phyloP scores from a whole-genome alignment of 2,888 invertebrate species.

The Xanthia togata region DNA sequence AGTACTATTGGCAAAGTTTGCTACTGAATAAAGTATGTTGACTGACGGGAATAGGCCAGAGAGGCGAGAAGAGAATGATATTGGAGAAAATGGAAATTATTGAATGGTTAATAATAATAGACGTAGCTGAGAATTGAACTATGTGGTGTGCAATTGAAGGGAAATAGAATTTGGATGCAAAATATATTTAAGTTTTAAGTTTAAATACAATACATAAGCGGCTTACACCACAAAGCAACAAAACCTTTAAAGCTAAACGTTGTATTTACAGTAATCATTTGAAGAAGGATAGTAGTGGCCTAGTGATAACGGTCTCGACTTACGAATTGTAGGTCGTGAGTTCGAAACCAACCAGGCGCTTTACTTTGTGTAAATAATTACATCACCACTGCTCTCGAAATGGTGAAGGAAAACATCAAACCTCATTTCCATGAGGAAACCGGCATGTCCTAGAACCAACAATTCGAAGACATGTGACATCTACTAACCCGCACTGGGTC shows the following conservation, averaged over 20 bases:
- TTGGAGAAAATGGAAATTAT: slow-evolving; percentile 10
- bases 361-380: no score
- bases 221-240: not conserved
- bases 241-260: not conserved
- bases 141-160: not conserved
- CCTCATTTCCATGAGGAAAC: no score
- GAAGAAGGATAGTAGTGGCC: not conserved
- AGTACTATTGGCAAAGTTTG: slow-evolving; percentile 59
- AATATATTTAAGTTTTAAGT: not conserved
- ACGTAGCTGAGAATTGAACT: not conserved
- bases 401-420: no score
- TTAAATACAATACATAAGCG: not conserved
- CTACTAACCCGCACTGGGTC: no score
- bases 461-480: no score
- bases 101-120: not conserved
- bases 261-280: not conserved
- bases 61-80: slow-evolving; percentile 4
- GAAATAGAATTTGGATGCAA: not conserved
- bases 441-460: no score
- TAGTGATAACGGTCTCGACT: no score
- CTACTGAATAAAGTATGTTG: slow-evolving; percentile 45
- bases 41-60: slow-evolving; percentile 9
- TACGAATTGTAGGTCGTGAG: no score
- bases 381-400: no score
- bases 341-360: no score